These are phyloP conservation scores for Myxocyprinus asiaticus DNA, from an alignment of 2,113 vertebrate species.

Conservation along the genomic window DNA sequence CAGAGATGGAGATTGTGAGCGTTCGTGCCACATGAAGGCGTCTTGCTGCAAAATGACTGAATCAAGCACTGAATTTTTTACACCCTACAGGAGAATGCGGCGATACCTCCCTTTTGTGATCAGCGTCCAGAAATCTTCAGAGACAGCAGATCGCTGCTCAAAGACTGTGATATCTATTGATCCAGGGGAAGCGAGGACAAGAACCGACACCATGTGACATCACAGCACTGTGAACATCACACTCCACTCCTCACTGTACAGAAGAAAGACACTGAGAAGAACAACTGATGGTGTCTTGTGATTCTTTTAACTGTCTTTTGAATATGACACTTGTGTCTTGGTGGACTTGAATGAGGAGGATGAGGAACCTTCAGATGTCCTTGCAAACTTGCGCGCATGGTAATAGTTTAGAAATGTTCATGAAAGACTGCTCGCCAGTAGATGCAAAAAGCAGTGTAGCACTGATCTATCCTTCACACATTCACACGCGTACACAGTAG, in stretches of 20 bases:
- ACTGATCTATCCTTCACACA: conserved; percentile 6
- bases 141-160: neutral
- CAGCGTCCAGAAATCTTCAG: too few relatives aligned
- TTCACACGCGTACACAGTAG: neutral
- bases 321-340: neutral
- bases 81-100: conserved; percentile 9
- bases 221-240: conserved; percentile 37
- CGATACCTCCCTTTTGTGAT: too few relatives aligned
- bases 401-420: conserved; percentile 16
- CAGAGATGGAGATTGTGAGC: neutral
- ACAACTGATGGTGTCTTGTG: conserved; percentile 35
- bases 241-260: conserved; percentile 24
- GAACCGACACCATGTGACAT: conserved; percentile 26
- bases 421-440: neutral
- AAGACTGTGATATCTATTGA: neutral
- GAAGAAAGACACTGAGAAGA: neutral
- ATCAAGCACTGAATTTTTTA: conserved; percentile 34
- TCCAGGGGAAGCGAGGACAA: neutral
- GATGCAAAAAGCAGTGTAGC: conserved; percentile 29
- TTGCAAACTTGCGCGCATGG: conserved; percentile 38
- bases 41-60: conserved; percentile 32
- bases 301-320: conserved; percentile 13
- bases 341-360: neutral
- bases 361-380: neutral
- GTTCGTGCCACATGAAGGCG: conserved; percentile 1